These are phyloP conservation scores for Centrocercus urophasianus DNA, from an alignment of 2,113 vertebrate genomes.

Conservation along the genomic window DNA sequence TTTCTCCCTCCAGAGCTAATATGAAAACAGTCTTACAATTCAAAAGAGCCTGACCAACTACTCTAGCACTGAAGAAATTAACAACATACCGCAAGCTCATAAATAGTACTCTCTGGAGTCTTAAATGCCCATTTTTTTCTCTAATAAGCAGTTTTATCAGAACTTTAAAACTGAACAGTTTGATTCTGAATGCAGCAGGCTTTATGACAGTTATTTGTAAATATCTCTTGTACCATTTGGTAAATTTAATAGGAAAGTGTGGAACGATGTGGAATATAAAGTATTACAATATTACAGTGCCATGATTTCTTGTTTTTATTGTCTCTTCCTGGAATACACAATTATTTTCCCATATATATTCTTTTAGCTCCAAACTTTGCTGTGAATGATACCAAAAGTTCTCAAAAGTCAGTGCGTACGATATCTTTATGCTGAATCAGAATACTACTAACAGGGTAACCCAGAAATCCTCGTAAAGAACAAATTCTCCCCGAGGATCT, in stretches of 20 bases:
- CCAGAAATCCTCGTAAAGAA: not conserved
- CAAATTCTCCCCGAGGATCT: not conserved
- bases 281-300: not conserved
- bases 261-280: not conserved
- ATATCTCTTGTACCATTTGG: not conserved
- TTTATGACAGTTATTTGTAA: constrained; percentile 19
- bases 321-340: not conserved
- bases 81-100: constrained; percentile 42
- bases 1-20: constrained; percentile 41
- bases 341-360: not conserved
- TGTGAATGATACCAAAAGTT: not conserved
- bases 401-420: not conserved
- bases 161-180: constrained; percentile 17
- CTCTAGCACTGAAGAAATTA: constrained; percentile 56
- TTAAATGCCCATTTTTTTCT: constrained; percentile 42
- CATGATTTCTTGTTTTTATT: not conserved
- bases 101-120: constrained; percentile 50
- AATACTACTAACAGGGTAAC: not conserved
- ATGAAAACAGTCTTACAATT: constrained; percentile 51
- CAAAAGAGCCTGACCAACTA: constrained; percentile 42
- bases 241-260: not conserved
- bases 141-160: constrained; percentile 15
- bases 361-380: not conserved
- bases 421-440: not conserved
- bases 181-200: not conserved